phyloP scores from a whole-genome alignment of 2,888 invertebrate species.

The Cheilosia soror region DNA sequence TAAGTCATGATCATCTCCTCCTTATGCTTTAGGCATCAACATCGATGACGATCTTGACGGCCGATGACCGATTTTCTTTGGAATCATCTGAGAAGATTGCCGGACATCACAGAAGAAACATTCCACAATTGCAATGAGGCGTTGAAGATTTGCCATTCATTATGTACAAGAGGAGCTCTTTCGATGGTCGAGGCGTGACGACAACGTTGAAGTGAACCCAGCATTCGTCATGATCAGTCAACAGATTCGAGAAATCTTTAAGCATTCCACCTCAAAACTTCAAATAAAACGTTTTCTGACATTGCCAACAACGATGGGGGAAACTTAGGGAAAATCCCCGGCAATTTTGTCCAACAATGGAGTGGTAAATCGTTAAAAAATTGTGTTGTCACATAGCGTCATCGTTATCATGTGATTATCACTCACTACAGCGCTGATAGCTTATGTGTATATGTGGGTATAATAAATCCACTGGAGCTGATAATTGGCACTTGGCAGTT shows the following conservation, averaged over 20 bases:
- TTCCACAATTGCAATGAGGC: constrained; percentile 45
- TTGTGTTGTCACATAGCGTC: constrained; percentile 10
- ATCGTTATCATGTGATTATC: constrained; percentile 51
- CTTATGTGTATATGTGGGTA: constrained; percentile 4
- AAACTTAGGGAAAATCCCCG: not conserved
- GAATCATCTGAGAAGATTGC: constrained; percentile 1
- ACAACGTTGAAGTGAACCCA: constrained; percentile 4
- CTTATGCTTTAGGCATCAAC: not conserved
- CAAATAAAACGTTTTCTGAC: not conserved
- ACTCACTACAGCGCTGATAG: constrained; percentile 9
- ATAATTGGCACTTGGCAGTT: constrained; percentile 48
- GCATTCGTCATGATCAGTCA: constrained; percentile 16
- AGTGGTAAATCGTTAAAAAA: constrained; percentile 1
- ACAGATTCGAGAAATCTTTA: constrained; percentile 1
- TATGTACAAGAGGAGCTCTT: constrained; percentile 3
- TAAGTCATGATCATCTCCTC: constrained; percentile 17
- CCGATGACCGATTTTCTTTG: constrained; percentile 38
- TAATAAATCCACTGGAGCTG: constrained; percentile 25
- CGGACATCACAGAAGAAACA: constrained; percentile 10
- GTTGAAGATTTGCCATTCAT: constrained; percentile 20
- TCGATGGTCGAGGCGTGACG: not conserved
- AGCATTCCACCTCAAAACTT: not conserved
- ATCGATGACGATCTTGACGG: constrained; percentile 3
- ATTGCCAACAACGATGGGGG: not conserved
- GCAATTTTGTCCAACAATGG: not conserved